Evolutionary conservation across 2,797 vertebrate genomes (phyloP).

Genomic region (Cyclura pinguis): DNA sequence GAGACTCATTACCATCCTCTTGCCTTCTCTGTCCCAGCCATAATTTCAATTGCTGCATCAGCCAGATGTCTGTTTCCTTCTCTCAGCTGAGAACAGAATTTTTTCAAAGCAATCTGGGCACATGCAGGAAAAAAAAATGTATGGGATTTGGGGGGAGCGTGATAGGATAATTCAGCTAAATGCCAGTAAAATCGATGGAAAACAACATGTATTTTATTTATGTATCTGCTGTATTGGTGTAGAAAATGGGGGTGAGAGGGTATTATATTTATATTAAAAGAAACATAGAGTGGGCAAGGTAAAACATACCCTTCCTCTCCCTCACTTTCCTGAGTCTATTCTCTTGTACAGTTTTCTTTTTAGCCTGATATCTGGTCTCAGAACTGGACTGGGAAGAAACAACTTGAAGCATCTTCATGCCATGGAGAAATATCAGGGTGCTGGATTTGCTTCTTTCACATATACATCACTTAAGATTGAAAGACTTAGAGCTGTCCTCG

Average conservation of each 20-base stretch:
- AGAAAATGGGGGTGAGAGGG: not conserved
- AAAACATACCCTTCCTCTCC: not conserved
- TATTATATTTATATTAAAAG: not conserved
- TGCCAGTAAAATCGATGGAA: not conserved
- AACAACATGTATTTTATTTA: not conserved
- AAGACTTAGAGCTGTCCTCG: no score
- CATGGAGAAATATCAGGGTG: not conserved
- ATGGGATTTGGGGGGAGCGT: not conserved
- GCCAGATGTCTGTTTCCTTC: not conserved
- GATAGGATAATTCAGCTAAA: constrained; percentile 21
- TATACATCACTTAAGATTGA: not conserved
- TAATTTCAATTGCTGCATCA: constrained; percentile 28
- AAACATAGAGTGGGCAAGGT: not conserved
- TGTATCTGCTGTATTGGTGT: not conserved
- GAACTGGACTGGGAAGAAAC: not conserved
- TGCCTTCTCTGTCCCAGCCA: not conserved
- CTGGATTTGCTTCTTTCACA: not conserved
- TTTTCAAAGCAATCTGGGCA: not conserved
- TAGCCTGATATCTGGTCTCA: not conserved
- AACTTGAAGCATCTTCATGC: not conserved
- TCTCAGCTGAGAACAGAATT: constrained; percentile 21
- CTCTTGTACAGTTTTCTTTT: not conserved
- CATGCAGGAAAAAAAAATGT: not conserved
- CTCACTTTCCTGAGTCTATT: not conserved
- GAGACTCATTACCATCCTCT: constrained; percentile 5